A percentile compares a stretch with the other conserved stretches of the same genome.
These are phyloP conservation scores for Saccopteryx bilineata DNA, from an alignment of 2,113 vertebrate genomes.

Conservation along the genomic window DNA sequence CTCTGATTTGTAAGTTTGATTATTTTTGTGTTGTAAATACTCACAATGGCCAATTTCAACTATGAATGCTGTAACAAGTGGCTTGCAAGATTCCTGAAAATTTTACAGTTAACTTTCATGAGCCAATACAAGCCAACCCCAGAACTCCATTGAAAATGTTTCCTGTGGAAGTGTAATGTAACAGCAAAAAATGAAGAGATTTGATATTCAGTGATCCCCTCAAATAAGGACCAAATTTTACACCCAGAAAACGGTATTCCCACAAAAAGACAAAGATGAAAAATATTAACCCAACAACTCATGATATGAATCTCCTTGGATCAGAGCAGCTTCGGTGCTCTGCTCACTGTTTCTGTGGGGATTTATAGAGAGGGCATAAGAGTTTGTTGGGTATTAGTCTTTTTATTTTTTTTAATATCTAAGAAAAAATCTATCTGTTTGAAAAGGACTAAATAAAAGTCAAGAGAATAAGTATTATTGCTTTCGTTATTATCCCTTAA, in stretches of 20 bases:
- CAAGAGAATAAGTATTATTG: not conserved
- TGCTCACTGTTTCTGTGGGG: conserved; percentile 10
- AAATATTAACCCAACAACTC: too few relatives aligned
- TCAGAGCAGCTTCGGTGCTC: not conserved
- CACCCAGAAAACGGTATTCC: not conserved
- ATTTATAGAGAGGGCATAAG: not conserved
- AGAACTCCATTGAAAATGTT: not conserved
- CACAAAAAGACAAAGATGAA: not conserved
- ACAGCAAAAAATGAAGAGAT: not conserved
- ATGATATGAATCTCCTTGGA: not conserved
- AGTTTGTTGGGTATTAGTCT: not conserved
- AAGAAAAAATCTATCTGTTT: not conserved
- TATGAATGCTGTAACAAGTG: not conserved
- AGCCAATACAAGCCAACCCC: not conserved
- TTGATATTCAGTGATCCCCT: not conserved
- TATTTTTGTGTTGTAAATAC: not conserved
- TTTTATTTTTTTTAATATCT: not conserved
- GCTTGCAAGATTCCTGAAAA: not conserved
- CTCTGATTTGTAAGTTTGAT: not conserved
- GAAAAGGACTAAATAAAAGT: not conserved
- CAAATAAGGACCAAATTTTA: not conserved
- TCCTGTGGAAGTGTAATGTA: not conserved
- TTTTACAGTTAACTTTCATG: not conserved
- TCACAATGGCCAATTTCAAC: not conserved
- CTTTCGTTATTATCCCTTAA: not conserved